phyloP scores from a whole-genome alignment of 64 coral and sea anemone species.

The Pocillopora damicornis region DNA sequence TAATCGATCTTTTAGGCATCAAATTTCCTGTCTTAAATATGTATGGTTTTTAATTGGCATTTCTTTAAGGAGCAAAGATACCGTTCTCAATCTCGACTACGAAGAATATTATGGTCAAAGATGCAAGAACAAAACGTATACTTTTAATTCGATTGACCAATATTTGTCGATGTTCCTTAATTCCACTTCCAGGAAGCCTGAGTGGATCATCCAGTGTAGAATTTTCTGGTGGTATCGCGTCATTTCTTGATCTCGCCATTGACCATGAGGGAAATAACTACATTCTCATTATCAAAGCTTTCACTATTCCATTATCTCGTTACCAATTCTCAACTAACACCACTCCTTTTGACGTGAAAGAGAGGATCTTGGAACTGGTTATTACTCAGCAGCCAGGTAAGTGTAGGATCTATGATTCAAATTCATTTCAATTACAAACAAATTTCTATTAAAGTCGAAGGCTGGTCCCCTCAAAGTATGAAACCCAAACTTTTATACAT shows the following conservation, averaged over 20 bases:
- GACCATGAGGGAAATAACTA: slow-evolving; percentile 42
- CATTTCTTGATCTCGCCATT: slow-evolving; percentile 57
- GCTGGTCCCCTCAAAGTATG: too few relatives aligned
- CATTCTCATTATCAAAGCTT: slow-evolving; percentile 25
- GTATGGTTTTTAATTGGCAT: too few relatives aligned
- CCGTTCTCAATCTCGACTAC: too few relatives aligned
- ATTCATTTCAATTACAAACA: too few relatives aligned
- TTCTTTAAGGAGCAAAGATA: too few relatives aligned
- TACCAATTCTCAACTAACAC: slow-evolving; percentile 33
- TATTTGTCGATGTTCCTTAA: background rate
- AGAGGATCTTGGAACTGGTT: slow-evolving; percentile 51
- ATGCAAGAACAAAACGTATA: background rate
- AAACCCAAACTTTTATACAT: too few relatives aligned
- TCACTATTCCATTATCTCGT: slow-evolving; percentile 33
- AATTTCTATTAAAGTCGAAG: background rate
- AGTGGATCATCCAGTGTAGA: slow-evolving; percentile 22
- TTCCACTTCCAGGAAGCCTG: slow-evolving; percentile 19
- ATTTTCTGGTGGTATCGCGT: slow-evolving; percentile 44
- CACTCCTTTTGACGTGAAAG: slow-evolving; percentile 49
- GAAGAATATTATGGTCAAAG: too few relatives aligned
- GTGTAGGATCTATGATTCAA: background rate
- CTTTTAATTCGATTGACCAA: background rate
- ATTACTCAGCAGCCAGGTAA: slow-evolving; percentile 66
- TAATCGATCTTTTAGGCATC: too few relatives aligned
- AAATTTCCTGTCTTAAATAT: too few relatives aligned